Evolutionary conservation across 2,113 vertebrate genomes (phyloP), one percentile per base, ranked within the genome.

Genomic region (Orthonyx spaldingii): DNA sequence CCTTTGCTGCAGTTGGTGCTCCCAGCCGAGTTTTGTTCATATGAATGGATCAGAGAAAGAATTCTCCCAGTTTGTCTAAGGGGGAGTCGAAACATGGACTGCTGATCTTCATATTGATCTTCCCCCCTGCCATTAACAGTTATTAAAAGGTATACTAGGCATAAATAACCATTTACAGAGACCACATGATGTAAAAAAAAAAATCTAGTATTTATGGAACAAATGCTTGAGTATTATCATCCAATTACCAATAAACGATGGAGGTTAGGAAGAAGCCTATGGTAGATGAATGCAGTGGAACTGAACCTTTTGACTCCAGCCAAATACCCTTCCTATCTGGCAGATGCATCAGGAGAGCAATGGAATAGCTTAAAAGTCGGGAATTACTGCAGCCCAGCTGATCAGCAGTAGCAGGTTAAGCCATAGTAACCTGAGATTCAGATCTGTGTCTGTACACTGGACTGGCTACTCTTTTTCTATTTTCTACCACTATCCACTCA

Each of bases 161-260:
- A 68, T n/a, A 82, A 75, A 83, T 32, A 89, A 39, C 11, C n/a
- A 24, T 49, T 80, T 86, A 41, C 12, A 57, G 49, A 72, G 37
- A 69, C 72, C 23, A 76, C 37, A 13, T 2, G 1, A 59, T 60
- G 35, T n/a, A n/a, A n/a, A 10, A 33, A 30, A 61, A 65, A 37
- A 30, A 50, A 86, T 46, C 4, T 37, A 44, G 10, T 56, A 60
- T 68, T 44, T 52, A 37, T 37, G 57, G 50, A 90, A 88, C 7
- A 60, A 79, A 65, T 41, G 18, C 23, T 80, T 65, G 8, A 6
- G 5, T 57, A 46, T 90, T 72, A 74, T 33, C 28, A 77, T 41
- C 46, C 30, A 3, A 1, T 49, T 76, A 41, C 12, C 53, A 65
- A 65, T 23, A 39, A 39, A 65, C 0, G 0, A 16, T 13, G 16